Evolutionary conservation across 2,797 vertebrate species (phyloP).

Genomic region (Basileuterus tristriatus): DNA sequence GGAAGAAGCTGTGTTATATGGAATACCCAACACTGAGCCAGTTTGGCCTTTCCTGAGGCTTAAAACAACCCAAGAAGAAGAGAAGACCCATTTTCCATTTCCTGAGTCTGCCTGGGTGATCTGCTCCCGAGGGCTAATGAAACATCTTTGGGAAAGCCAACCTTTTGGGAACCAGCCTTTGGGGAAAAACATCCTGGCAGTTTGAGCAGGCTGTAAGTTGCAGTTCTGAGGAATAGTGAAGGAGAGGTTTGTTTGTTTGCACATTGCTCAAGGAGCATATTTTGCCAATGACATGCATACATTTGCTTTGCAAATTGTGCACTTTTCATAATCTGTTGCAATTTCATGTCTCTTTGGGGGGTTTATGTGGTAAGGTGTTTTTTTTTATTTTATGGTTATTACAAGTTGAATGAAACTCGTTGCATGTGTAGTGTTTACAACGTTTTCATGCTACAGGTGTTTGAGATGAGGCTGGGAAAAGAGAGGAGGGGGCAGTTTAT

Average conservation of each 20-base stretch:
- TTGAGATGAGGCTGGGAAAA: neutral
- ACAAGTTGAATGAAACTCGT: neutral
- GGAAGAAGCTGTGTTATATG: neutral
- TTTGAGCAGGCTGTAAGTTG: neutral
- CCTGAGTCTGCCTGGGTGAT: neutral
- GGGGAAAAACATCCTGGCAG: neutral
- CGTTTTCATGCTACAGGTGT: neutral
- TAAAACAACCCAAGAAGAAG: neutral
- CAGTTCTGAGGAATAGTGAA: neutral
- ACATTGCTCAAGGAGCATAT: neutral
- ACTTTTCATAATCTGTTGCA: neutral
- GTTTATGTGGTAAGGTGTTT: neutral
- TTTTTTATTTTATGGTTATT: neutral
- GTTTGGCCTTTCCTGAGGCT: neutral
- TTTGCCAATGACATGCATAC: neutral
- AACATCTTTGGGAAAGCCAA: neutral
- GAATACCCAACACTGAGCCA: neutral
- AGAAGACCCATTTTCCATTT: constrained; percentile 28
- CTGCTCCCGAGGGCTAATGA: neutral
- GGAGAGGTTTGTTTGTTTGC: neutral
- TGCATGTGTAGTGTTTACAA: neutral
- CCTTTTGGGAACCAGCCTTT: neutral
- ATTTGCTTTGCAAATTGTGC: neutral
- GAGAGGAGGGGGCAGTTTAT: neutral
- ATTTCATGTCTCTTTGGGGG: neutral